Evolutionary conservation across 2,113 vertebrate genomes (phyloP).

Genomic region (Cavia porcellus): DNA sequence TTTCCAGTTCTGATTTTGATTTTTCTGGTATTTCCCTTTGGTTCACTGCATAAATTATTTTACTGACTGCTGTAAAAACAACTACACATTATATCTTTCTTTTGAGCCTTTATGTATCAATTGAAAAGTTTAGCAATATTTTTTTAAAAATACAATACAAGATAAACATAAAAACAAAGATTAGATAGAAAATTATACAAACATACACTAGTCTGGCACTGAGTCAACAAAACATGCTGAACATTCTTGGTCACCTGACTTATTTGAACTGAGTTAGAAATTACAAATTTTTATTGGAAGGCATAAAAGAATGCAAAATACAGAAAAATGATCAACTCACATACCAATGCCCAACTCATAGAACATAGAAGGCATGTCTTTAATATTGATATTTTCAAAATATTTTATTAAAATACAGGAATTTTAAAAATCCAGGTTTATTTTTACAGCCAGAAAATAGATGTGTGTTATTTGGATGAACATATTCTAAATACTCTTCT

Average conservation of each 20-base stretch:
- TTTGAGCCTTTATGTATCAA: neutral
- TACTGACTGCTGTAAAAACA: neutral
- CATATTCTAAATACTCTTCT: neutral
- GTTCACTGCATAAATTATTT: neutral
- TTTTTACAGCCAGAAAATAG: neutral
- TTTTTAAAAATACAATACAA: neutral
- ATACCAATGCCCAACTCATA: neutral
- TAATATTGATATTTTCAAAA: neutral
- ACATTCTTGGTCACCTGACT: neutral
- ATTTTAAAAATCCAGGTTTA: neutral
- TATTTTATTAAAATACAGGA: conserved; percentile 20
- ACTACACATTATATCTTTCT: neutral
- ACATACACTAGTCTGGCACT: neutral
- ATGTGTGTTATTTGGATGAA: neutral
- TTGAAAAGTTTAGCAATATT: neutral
- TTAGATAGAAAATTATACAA: neutral
- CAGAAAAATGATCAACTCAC: neutral
- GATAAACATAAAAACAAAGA: neutral
- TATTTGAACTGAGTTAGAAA: neutral
- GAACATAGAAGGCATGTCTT: neutral
- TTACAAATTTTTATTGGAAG: neutral
- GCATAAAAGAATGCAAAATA: neutral
- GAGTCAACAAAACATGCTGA: neutral
- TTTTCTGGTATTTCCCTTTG: neutral
- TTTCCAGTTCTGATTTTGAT: neutral